Evolutionary conservation across 2,113 vertebrate species (phyloP).

Genomic region (Megaceryle maxima): DNA sequence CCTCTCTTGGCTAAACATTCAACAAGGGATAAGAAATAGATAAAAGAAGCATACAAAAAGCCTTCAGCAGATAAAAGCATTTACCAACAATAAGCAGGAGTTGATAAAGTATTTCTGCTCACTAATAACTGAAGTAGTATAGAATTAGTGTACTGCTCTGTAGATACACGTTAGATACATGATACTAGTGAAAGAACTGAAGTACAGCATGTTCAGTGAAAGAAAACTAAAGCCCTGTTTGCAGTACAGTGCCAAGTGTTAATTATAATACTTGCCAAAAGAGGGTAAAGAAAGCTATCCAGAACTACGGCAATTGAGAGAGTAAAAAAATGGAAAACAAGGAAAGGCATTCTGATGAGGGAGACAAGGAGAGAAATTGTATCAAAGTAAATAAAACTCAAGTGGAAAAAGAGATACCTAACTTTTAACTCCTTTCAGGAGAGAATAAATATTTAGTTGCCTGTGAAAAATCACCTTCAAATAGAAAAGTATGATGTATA

Average conservation of each 20-base stretch:
- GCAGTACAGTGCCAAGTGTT: neutral
- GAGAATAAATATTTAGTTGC: neutral
- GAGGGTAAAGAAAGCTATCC: neutral
- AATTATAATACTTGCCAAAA: neutral
- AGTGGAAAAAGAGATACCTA: neutral
- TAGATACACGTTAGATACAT: neutral
- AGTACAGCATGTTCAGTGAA: neutral
- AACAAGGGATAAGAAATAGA: neutral
- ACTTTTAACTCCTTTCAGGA: neutral
- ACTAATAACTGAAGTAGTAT: neutral
- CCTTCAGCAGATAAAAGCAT: neutral
- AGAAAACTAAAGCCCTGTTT: neutral
- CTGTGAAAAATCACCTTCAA: neutral
- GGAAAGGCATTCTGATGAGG: neutral
- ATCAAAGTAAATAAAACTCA: neutral
- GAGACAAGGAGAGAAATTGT: neutral
- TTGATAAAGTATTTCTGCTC: neutral
- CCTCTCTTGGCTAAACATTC: neutral
- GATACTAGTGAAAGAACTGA: neutral
- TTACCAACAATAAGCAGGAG: neutral
- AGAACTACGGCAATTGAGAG: slow-evolving; percentile 17
- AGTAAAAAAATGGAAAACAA: neutral
- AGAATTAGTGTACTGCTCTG: neutral
- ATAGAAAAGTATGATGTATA: neutral
- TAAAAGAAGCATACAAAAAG: neutral